Evolutionary conservation across 2,797 vertebrate species (phyloP).

Genomic region (Enteromius treurensis): DNA sequence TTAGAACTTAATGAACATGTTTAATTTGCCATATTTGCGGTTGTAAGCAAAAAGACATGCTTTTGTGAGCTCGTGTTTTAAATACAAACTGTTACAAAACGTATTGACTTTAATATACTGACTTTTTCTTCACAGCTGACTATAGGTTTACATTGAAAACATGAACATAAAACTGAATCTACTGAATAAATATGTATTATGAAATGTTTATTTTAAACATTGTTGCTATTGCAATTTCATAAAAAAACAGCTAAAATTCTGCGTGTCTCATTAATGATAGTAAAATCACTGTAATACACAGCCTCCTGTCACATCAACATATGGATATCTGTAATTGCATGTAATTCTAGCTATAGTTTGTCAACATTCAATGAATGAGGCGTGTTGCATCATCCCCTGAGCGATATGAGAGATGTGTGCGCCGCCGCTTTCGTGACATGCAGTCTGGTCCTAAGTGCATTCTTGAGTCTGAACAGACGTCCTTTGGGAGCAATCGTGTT

Average conservation of each 20-base stretch:
- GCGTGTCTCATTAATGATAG: not conserved
- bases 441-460: conserved; percentile 13
- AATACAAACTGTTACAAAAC: no score
- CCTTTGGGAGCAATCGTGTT: conserved; percentile 36
- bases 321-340: conserved; percentile 29
- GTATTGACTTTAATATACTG: no score
- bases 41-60: no score
- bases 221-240: not conserved
- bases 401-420: not conserved
- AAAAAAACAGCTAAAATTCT: not conserved
- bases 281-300: conserved; percentile 19
- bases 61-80: no score
- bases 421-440: not conserved
- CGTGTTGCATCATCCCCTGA: conserved; percentile 13
- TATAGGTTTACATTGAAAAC: not conserved
- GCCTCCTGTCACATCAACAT: conserved; percentile 9
- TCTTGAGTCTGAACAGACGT: conserved; percentile 14
- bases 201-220: not conserved
- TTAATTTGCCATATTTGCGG: no score
- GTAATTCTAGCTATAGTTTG: conserved; percentile 29
- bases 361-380: conserved; percentile 23
- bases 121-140: no score
- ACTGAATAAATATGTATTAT: not conserved
- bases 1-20: no score
- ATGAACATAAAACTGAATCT: not conserved